Evolutionary conservation across 23 tunicate genomes (phyloP), one percentile per base, ranked within the genome.

Genomic region (Ascidia mentula): DNA sequence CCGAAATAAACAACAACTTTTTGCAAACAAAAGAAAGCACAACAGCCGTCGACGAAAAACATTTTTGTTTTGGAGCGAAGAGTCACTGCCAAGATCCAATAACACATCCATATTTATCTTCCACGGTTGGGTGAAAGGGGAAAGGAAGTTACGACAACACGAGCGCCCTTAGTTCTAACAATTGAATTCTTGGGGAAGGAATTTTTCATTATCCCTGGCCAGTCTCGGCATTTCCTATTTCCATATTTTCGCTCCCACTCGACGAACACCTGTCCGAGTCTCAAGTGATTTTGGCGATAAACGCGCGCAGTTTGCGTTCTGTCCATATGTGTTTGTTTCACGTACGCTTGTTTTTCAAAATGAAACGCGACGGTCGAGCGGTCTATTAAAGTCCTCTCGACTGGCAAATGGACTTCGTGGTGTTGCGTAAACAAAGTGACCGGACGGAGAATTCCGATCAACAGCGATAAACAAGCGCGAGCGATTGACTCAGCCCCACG

Each of bases 181-280:
- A 53, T 53, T 28, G 65, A 53, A 53, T 53, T 53, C 65, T 28
- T 5, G 65, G 65, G 65, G 65, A 53, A 53, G 65, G 65, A 53
- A 53, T 53, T 53, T 53, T 53, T 53, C 65, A 53, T 53, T 53
- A 53, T 53, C 65, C 65, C 7, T 28, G 24, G 22, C 28, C 65
- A 28, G 24, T 53, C n/a, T n/a, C n/a, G 65, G 65, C 65, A 53
- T 53, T 53, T 53, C 65, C 65, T 53, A 26, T 9, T 20, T 53
- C 28, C 28, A 1, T 26, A 53, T n/a, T 20, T 28, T 26, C 65
- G 1, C 65, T 20, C 65, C 2, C 13, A 53, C 65, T 20, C 65
- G 24, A 9, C 65, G 65, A 9, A 53, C 65, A 53, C 13, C 65
- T 53, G 65, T 28, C 2, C 65, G 24, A 26, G 13, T 26, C 65